Base-by-base conservation (phyloP, 2,888 invertebrate species). In the Lepidocyrtinus sp. region DNA sequence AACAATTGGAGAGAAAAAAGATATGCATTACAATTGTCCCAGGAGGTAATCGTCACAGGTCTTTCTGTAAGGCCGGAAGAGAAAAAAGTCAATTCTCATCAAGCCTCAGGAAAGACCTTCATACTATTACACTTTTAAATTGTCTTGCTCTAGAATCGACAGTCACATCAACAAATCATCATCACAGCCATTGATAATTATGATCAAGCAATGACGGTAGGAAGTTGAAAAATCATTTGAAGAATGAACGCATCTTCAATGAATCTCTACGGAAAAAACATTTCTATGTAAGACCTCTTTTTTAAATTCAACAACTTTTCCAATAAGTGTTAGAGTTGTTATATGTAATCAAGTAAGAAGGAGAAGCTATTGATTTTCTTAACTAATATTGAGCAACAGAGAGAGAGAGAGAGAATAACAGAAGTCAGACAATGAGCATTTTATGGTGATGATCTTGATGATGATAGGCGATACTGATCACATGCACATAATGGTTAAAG, bases 1-100 rank as follows among this genome's bases (percentile, higher is more conserved):
- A 79, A 80, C 79, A 80, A 65, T 80, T 27, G 74, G 64, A 62
- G 3, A 68, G 24, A 36, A 62, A 73, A 25, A 71, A 72, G 71
- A 50, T 50, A 50, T 50, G 50, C 50, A 50, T 50, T 50, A 50
- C 50, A 36, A 36, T 50, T 50, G 5, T 50, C n/a, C n/a, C 5
- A 50, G 50, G 50, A 50, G 50, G 50, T 50, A 50, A 50, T 50
- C 50, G 2, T n/a, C 50, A 50, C n/a, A 50, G 15, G n/a, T 50
- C 50, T 50, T 50, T 17, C 50, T 50, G n/a, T 7, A 50, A 50
- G 50, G 50, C 50, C 50, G 50, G 50, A 50, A 50, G 50, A 50
- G 50, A 50, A 50, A 50, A 50, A 50, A 50, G 50, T 50, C 50
- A 50, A 50, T 50, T 50, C 50, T 50, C 50, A 50, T 50, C 50